phyloP scores from a whole-genome alignment of 2,113 vertebrate genomes.

The Chrysochloris asiatica region DNA sequence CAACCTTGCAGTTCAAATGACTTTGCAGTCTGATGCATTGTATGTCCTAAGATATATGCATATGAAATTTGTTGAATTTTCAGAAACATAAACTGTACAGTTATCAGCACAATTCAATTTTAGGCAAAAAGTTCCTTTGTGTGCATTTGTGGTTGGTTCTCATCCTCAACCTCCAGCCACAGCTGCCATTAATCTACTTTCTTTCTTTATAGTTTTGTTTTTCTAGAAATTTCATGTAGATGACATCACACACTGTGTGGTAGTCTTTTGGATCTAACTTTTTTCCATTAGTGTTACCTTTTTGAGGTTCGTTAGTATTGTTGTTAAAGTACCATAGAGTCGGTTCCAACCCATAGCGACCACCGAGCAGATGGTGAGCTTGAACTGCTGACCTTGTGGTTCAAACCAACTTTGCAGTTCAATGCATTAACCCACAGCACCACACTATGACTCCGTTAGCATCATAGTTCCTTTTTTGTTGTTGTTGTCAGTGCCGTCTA shows the following conservation, averaged over 20 bases:
- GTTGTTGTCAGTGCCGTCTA: neutral
- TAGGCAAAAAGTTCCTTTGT: neutral
- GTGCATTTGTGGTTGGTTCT: neutral
- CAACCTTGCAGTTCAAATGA: no score
- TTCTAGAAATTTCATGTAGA: conserved; percentile 18
- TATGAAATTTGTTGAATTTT: neutral
- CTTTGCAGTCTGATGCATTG: no score
- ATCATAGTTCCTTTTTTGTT: neutral
- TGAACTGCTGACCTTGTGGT: no score
- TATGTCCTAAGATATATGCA: neutral
- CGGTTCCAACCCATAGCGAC: no score
- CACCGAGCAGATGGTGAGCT: no score
- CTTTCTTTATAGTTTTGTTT: neutral
- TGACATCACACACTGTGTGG: neutral
- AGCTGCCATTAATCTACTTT: neutral
- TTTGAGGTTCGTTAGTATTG: neutral
- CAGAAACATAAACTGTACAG: neutral
- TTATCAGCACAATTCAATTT: neutral
- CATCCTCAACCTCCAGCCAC: neutral
- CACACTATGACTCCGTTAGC: no score
- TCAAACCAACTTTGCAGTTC: no score
- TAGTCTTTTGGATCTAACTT: neutral
- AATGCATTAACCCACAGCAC: no score
- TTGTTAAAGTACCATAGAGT: no score
- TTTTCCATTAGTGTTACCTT: neutral